A percentile compares a stretch with the other conserved stretches of the same genome.
phyloP scores from a whole-genome alignment of 2,797 vertebrate genomes.

The Hafferia zeledoni region DNA sequence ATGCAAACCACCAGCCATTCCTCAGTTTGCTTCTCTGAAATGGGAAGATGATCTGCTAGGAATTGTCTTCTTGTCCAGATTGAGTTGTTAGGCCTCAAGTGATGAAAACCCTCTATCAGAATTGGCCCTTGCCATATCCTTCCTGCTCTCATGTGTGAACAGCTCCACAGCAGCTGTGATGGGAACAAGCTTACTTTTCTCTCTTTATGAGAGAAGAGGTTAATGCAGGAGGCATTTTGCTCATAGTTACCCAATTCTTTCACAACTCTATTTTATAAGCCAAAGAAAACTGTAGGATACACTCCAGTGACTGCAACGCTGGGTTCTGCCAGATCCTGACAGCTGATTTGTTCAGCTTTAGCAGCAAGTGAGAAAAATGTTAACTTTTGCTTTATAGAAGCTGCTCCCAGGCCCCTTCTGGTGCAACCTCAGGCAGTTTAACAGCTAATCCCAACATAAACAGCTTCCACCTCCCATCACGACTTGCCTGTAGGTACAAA shows the following conservation, averaged over 20 bases:
- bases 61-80: neutral
- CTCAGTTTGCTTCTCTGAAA: slow-evolving; percentile 1
- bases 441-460: slow-evolving; percentile 26
- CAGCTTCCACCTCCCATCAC: neutral
- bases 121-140: neutral
- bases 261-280: slow-evolving; percentile 54
- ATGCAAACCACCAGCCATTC: neutral
- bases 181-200: neutral
- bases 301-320: slow-evolving; percentile 2
- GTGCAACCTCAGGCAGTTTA: neutral
- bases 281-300: slow-evolving; percentile 58
- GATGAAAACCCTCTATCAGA: neutral
- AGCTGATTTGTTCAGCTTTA: slow-evolving; percentile 26
- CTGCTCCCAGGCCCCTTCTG: slow-evolving; percentile 11
- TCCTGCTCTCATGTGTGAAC: neutral
- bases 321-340: slow-evolving; percentile 1
- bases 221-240: slow-evolving; percentile 22
- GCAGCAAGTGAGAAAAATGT: slow-evolving; percentile 35
- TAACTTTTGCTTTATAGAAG: slow-evolving; percentile 30
- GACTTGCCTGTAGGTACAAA: neutral
- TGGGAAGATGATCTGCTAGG: neutral
- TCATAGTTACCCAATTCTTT: slow-evolving; percentile 57
- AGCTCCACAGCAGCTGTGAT: neutral
- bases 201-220: slow-evolving; percentile 34
- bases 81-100: neutral